phyloP scores from a whole-genome alignment of 2,113 vertebrate genomes.

The Semnopithecus entellus region DNA sequence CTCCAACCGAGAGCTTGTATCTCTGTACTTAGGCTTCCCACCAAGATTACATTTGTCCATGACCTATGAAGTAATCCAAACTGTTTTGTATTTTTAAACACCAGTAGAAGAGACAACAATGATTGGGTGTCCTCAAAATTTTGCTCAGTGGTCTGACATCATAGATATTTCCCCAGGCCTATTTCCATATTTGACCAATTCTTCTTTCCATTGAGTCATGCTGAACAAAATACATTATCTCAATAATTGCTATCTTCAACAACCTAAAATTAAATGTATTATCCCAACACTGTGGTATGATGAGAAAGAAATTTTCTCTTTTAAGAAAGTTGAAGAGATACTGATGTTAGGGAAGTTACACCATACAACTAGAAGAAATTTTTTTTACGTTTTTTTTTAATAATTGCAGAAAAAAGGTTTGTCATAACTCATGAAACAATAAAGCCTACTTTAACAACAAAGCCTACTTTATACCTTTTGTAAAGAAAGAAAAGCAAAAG shows the following conservation, averaged over 20 bases:
- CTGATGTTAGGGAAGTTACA: background rate
- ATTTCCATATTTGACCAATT: conserved; percentile 41
- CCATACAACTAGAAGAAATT: background rate
- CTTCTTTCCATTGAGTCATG: conserved; percentile 55
- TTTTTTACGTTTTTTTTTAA: background rate
- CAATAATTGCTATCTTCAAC: conserved; percentile 61
- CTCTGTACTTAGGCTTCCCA: background rate
- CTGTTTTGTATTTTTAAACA: conserved; percentile 50
- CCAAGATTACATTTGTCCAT: conserved; percentile 54
- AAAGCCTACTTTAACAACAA: background rate
- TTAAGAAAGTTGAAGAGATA: background rate
- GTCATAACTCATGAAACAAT: background rate
- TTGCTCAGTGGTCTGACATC: conserved; percentile 59
- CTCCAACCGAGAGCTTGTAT: background rate
- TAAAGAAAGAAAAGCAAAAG: conserved; percentile 37
- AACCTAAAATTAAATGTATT: conserved; percentile 71
- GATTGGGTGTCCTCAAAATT: conserved; percentile 12
- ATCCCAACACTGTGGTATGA: conserved; percentile 38
- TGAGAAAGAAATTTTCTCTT: conserved; percentile 37
- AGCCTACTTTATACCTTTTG: background rate
- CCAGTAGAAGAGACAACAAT: conserved; percentile 39
- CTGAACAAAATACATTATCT: conserved; percentile 62
- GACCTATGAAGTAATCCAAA: conserved; percentile 39
- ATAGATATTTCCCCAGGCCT: conserved; percentile 30
- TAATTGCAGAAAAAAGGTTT: background rate